phyloP scores from a whole-genome alignment of 2,797 vertebrate species.

The Cyprinella venusta region DNA sequence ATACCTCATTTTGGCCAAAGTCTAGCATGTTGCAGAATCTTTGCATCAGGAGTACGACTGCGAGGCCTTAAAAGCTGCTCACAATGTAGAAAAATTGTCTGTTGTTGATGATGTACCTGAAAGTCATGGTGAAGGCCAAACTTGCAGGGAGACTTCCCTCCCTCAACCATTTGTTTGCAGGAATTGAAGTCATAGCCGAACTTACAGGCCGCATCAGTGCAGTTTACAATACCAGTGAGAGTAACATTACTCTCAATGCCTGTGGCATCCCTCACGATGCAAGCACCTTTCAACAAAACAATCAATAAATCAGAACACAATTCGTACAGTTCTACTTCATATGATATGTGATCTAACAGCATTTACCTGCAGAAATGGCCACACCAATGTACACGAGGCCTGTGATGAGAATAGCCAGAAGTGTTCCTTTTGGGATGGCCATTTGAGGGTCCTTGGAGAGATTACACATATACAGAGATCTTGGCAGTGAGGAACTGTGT shows the following conservation, averaged over 20 bases:
- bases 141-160: constrained; percentile 55
- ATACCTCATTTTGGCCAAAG: not conserved
- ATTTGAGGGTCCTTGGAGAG: constrained; percentile 90
- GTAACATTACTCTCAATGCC: constrained; percentile 77
- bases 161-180: constrained; percentile 68
- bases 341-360: not conserved
- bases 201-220: constrained; percentile 86
- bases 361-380: constrained; percentile 91
- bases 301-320: not conserved
- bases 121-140: constrained; percentile 92
- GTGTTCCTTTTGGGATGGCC: constrained; percentile 96
- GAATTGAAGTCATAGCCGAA: constrained; percentile 89
- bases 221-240: constrained; percentile 75
- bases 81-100: not conserved
- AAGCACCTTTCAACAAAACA: constrained; percentile 80
- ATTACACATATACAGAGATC: not conserved
- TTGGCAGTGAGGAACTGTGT: not conserved
- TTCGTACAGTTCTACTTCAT: not conserved
- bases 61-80: not conserved
- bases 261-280: constrained; percentile 92
- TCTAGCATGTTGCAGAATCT: not conserved
- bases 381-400: constrained; percentile 92
- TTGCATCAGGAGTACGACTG: not conserved
- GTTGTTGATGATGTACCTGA: constrained; percentile 71
- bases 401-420: constrained; percentile 95